Evolutionary conservation across 2,113 vertebrate species (phyloP), one percentile per base, ranked within the genome.

Genomic region (Neotragus pygmaeus): DNA sequence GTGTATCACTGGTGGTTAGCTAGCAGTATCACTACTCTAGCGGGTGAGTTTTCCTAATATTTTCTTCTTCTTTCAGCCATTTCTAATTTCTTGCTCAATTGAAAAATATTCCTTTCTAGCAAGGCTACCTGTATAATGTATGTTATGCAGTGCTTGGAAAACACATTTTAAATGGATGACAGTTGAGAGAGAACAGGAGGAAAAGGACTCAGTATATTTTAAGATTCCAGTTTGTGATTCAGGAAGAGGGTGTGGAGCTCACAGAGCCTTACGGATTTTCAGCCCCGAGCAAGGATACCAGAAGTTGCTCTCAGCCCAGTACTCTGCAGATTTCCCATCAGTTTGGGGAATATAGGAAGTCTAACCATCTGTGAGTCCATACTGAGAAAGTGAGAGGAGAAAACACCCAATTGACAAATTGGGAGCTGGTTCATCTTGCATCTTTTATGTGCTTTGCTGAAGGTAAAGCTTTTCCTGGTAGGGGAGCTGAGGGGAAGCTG

Each of bases 361-460:
- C 25, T 94, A 82, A 36, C 9, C 43, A n/a, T 16, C 66, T 51
- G 43, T 4, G 25, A 6, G 51, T 49, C 13, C 14, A 7, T 2
- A 3, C 3, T 1, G n/a, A 96, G 77, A 19, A 27, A 66, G 57
- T n/a, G 36, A 36, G 19, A 5, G 87, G 51, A 47, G 36, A 14
- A 9, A 57, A 2, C 6, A 12, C 30, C n/a, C 21, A 2, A 6
- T 6, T 1, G 25, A 30, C 23, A 30, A 23, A 57, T 5, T 0
- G 0, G 3, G 1, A 2, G 36, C 11, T 15, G 2, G 5, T n/a
- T 57, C 7, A 12, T 58, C 39, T 47, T 4, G 66, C 7, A 1
- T 0, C 15, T n/a, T 25, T 19, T 10, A 5, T n/a, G 70, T 23
- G 19, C 49, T 17, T 82, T n/a, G 28, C 55, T 82, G 30, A 1